A percentile compares a stretch with the other conserved stretches of the same genome.
phyloP scores from a whole-genome alignment of 1,140 invertebrate genomes.

The Drosophila elegans region DNA sequence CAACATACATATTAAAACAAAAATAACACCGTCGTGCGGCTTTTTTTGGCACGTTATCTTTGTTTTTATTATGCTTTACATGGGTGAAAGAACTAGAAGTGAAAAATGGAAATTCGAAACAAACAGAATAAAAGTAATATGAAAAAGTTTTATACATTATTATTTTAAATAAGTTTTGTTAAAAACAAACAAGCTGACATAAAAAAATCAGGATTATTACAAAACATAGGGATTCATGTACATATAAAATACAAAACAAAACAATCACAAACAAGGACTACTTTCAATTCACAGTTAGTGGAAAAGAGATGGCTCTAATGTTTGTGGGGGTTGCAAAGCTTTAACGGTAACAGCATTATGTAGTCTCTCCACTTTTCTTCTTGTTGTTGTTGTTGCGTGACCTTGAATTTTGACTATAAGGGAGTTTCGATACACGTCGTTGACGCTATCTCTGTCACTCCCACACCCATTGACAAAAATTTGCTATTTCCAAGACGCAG shows the following conservation, averaged over 20 bases:
- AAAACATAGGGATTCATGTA: too few relatives aligned
- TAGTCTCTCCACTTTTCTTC: constrained; percentile 14
- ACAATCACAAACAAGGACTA: background rate
- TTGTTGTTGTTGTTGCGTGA: constrained; percentile 47
- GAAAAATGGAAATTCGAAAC: background rate
- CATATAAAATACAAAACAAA: background rate
- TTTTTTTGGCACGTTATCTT: constrained; percentile 4
- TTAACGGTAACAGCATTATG: constrained; percentile 52
- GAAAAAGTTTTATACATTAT: too few relatives aligned
- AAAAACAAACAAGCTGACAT: too few relatives aligned
- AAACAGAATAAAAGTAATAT: too few relatives aligned
- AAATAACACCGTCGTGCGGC: background rate
- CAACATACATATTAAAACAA: background rate
- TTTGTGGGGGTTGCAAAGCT: constrained; percentile 54
- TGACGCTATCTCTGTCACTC: constrained; percentile 21
- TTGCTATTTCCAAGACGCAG: constrained; percentile 39
- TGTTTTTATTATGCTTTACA: constrained; percentile 14
- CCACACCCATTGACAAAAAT: constrained; percentile 30
- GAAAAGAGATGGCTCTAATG: constrained; percentile 28
- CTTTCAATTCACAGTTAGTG: constrained; percentile 18
- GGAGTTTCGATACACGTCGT: constrained; percentile 34
- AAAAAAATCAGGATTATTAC: too few relatives aligned
- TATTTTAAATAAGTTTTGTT: too few relatives aligned
- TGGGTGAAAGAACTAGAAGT: background rate
- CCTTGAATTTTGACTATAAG: constrained; percentile 50